These are phyloP conservation scores for Leucophenga varia DNA, from an alignment of 1,140 invertebrate species.

Conservation along the genomic window DNA sequence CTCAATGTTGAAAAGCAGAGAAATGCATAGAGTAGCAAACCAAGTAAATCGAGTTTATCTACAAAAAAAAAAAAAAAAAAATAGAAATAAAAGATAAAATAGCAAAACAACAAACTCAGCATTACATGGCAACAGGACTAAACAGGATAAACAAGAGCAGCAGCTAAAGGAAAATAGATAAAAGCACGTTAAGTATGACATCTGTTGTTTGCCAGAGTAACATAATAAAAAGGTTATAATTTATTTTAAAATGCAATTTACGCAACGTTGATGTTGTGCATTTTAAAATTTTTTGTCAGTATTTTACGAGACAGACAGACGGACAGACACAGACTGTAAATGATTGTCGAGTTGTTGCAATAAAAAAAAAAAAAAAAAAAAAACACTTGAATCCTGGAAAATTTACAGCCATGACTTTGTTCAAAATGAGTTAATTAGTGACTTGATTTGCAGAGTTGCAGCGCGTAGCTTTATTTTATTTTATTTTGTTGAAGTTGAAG, in stretches of 20 bases:
- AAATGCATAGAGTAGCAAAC: background rate
- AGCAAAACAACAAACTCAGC: slow-evolving; percentile 3
- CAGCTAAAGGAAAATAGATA: no score
- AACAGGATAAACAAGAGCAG: no score
- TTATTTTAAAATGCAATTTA: slow-evolving; percentile 54
- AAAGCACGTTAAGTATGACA: slow-evolving; percentile 26
- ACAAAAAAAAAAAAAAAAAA: background rate
- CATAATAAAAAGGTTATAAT: slow-evolving; percentile 53
- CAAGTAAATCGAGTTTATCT: background rate
- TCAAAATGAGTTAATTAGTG: slow-evolving; percentile 46
- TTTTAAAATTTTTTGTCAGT: no score
- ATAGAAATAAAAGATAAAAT: background rate
- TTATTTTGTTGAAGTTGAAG: slow-evolving; percentile 21
- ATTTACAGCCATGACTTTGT: slow-evolving; percentile 18
- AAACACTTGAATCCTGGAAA: slow-evolving; percentile 20
- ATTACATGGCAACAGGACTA: background rate
- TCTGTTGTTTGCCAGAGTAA: slow-evolving; percentile 50
- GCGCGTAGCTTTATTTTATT: no score
- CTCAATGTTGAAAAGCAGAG: slow-evolving; percentile 23
- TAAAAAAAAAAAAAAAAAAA: no score
- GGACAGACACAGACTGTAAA: no score
- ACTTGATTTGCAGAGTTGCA: no score
- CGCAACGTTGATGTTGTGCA: slow-evolving; percentile 35
- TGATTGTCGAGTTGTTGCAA: slow-evolving; percentile 20
- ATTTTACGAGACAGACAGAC: no score